Evolutionary conservation across 64 coral and sea anemone genomes (phyloP).

Genomic region (Actinia equina): DNA sequence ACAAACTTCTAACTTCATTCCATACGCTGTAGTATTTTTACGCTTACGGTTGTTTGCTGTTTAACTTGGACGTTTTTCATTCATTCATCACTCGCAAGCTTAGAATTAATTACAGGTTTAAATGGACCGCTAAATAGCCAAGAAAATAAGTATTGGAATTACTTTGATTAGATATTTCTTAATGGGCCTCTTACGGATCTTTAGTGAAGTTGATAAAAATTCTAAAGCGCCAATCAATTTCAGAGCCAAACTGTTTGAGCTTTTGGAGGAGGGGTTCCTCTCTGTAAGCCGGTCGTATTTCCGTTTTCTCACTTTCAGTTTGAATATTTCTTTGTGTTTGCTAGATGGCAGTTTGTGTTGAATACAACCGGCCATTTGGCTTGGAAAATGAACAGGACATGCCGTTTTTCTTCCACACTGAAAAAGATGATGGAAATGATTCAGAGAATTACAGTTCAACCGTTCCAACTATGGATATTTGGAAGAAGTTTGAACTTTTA

Average conservation of each 20-base stretch:
- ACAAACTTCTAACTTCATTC: neutral
- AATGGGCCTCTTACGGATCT: neutral
- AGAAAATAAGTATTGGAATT: neutral
- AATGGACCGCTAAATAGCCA: neutral
- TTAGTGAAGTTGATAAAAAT: neutral
- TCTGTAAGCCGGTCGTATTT: neutral
- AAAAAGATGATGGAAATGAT: constrained; percentile 41
- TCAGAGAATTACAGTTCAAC: constrained; percentile 47
- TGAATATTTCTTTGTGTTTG: constrained; percentile 26
- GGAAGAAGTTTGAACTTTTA: constrained; percentile 93
- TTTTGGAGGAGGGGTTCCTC: constrained; percentile 15
- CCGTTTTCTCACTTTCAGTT: constrained; percentile 36
- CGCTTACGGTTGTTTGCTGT: neutral
- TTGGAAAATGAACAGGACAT: constrained; percentile 75
- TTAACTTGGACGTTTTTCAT: neutral
- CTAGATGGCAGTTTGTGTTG: constrained; percentile 85
- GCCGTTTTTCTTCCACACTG: constrained; percentile 75
- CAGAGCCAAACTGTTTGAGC: neutral
- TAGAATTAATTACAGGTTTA: constrained; percentile 15
- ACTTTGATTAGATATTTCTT: neutral
- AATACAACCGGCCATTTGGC: constrained; percentile 69
- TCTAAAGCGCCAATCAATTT: neutral
- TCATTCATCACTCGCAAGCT: constrained; percentile 27
- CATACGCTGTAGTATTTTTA: neutral
- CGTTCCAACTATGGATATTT: constrained; percentile 86